phyloP scores from a whole-genome alignment of 2,888 invertebrate species.

The Nomada ferruginata region DNA sequence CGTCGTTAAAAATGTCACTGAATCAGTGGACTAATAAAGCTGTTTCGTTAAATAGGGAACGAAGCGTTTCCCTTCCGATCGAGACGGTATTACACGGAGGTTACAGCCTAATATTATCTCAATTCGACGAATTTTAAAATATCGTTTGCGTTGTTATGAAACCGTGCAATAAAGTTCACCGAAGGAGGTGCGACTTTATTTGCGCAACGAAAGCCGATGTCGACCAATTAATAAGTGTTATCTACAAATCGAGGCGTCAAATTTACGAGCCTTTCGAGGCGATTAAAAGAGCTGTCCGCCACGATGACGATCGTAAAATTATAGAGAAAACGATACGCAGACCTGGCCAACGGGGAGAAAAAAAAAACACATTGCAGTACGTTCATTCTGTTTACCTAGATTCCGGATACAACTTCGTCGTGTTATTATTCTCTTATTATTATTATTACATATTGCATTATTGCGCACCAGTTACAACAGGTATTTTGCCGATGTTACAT shows the following conservation, averaged over 20 bases:
- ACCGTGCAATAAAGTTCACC: slow-evolving; percentile 11
- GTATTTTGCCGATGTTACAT: slow-evolving; percentile 64
- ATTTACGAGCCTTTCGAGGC: slow-evolving; percentile 28
- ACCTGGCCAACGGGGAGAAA: slow-evolving; percentile 33
- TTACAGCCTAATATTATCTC: not conserved
- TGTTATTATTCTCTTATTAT: slow-evolving; percentile 61
- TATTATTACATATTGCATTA: slow-evolving; percentile 68
- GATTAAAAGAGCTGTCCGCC: slow-evolving; percentile 13
- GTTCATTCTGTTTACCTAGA: slow-evolving; percentile 18
- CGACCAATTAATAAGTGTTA: slow-evolving; percentile 35
- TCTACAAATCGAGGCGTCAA: slow-evolving; percentile 12
- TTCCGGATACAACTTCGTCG: slow-evolving; percentile 21
- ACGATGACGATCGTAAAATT: slow-evolving; percentile 41
- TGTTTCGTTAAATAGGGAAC: slow-evolving; percentile 3
- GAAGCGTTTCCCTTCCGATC: slow-evolving; percentile 4
- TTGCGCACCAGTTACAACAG: slow-evolving; percentile 65
- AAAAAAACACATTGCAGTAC: slow-evolving; percentile 35
- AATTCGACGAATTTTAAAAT: slow-evolving; percentile 8
- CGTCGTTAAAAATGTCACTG: slow-evolving; percentile 1
- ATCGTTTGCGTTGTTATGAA: slow-evolving; percentile 16
- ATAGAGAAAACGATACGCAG: slow-evolving; percentile 28
- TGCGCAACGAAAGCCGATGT: slow-evolving; percentile 29
- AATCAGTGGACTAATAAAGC: slow-evolving; percentile 13
- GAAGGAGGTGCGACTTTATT: not conserved
- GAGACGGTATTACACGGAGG: not conserved